Conservation (phyloP, 2,888 invertebrate species). For the Operophtera brumata region DNA sequence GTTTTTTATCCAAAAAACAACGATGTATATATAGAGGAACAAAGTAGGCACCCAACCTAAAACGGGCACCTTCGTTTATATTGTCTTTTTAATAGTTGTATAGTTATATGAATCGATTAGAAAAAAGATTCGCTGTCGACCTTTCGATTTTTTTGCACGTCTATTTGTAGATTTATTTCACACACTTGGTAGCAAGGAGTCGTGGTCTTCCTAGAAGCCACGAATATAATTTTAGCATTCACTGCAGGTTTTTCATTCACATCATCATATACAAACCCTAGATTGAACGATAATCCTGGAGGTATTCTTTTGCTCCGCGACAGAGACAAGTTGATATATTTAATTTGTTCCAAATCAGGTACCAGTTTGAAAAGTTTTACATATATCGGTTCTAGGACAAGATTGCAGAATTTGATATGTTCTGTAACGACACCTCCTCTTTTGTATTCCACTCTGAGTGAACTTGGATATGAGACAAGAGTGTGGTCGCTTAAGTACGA, state of each 20-base stretch:
- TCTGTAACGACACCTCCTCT: slow-evolving; percentile 58
- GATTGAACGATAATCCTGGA: slow-evolving; percentile 63
- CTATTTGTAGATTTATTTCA: slow-evolving; percentile 63
- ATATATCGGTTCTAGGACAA: slow-evolving; percentile 64
- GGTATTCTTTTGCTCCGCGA: slow-evolving; percentile 66
- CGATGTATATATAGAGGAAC: too few relatives aligned
- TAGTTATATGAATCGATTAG: too few relatives aligned
- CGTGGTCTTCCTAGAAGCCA: slow-evolving; percentile 64
- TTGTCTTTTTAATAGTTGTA: too few relatives aligned
- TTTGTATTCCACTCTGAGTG: slow-evolving; percentile 58
- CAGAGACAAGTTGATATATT: slow-evolving; percentile 60
- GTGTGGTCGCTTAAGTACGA: slow-evolving; percentile 65
- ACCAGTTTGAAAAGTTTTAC: slow-evolving; percentile 64
- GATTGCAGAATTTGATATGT: slow-evolving; percentile 63
- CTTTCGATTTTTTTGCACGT: slow-evolving; percentile 49
- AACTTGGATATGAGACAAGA: slow-evolving; percentile 61
- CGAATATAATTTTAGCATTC: slow-evolving; percentile 65
- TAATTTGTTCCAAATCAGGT: slow-evolving; percentile 66
- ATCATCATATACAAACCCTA: slow-evolving; percentile 65
- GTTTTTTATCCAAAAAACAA: not conserved
- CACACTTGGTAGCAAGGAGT: slow-evolving; percentile 73
- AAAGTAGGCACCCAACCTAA: too few relatives aligned
- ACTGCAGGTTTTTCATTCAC: slow-evolving; percentile 56
- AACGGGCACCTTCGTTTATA: too few relatives aligned
- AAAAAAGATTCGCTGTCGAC: slow-evolving; percentile 1